These are phyloP conservation scores for Aegypius monachus DNA, from an alignment of 2,113 vertebrate species.

Conservation along the genomic window DNA sequence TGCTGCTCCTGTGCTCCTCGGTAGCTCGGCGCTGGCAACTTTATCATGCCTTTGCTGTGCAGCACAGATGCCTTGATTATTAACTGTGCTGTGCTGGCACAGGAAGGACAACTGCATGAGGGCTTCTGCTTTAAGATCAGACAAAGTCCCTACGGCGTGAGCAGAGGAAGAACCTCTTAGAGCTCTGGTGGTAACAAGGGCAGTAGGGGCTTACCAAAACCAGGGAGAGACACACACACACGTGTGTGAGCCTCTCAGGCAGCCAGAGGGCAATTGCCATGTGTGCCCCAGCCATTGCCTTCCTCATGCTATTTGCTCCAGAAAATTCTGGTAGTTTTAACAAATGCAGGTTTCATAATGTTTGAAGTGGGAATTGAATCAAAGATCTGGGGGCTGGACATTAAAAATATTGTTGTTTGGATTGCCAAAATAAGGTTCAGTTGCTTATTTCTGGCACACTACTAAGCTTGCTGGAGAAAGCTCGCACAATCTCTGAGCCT, in stretches of 20 bases:
- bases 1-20: not conserved
- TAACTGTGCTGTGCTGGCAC: not conserved
- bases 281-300: not conserved
- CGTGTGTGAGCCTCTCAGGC: fast-evolving
- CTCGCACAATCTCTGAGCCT: not conserved
- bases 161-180: not conserved
- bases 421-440: not conserved
- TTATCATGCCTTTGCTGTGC: not conserved
- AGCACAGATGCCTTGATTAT: not conserved
- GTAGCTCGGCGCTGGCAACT: not conserved
- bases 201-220: not conserved
- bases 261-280: not conserved
- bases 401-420: not conserved
- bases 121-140: not conserved
- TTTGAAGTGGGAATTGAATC: not conserved
- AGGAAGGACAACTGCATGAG: not conserved
- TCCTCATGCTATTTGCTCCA: not conserved
- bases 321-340: not conserved
- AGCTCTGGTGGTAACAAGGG: not conserved
- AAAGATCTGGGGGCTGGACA: not conserved
- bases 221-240: not conserved
- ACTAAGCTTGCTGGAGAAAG: not conserved
- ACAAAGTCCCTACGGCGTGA: not conserved
- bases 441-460: not conserved
- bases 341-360: not conserved